These are phyloP conservation scores for Hydropsyche tenuis DNA, from an alignment of 1,140 invertebrate species.

Conservation along the genomic window DNA sequence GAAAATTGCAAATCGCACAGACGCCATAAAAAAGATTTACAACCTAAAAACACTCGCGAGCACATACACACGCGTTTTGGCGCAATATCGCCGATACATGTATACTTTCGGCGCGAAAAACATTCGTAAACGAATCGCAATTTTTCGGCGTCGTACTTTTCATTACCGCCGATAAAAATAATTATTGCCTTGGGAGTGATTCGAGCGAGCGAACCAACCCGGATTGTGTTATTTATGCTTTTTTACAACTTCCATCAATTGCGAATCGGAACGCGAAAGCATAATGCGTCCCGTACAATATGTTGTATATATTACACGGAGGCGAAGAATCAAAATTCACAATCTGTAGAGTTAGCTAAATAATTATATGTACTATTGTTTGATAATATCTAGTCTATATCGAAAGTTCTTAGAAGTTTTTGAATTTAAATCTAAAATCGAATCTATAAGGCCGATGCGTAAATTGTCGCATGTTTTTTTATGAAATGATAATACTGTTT, in stretches of 20 bases:
- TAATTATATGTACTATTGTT: no score
- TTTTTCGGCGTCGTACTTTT: constrained; percentile 43
- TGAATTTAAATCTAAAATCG: no score
- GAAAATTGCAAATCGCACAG: constrained; percentile 19
- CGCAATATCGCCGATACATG: background rate
- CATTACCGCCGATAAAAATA: constrained; percentile 50
- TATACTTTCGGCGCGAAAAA: background rate
- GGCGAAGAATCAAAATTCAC: no score
- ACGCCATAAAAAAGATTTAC: constrained; percentile 21
- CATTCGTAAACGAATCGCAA: background rate
- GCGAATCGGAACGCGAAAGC: background rate
- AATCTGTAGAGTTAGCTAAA: no score
- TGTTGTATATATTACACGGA: no score
- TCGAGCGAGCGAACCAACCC: constrained; percentile 44
- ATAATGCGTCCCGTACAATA: no score
- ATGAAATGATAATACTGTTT: no score
- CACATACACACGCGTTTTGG: background rate
- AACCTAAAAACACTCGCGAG: background rate
- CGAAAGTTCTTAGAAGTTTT: no score
- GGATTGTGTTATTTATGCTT: constrained; percentile 48
- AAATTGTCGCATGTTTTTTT: no score
- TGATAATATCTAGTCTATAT: no score
- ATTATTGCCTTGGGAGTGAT: constrained; percentile 46
- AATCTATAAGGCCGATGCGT: no score
- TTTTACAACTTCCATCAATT: constrained; percentile 43